A percentile compares a stretch with the other conserved stretches of the same genome.
Evolutionary conservation across 2,113 vertebrate species (phyloP).

Genomic region (Amphilophus citrinellus): DNA sequence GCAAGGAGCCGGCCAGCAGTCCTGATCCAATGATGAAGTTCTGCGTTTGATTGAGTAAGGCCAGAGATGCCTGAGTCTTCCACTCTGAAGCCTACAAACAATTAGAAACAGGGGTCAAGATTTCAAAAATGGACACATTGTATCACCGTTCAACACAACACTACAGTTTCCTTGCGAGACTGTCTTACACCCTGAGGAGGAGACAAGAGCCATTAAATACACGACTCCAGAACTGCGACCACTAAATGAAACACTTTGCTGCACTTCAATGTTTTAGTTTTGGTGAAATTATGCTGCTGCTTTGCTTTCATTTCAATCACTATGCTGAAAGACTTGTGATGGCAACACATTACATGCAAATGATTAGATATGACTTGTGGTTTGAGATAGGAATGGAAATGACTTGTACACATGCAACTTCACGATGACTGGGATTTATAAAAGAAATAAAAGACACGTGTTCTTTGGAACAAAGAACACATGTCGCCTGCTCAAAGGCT

Average conservation of each 20-base stretch:
- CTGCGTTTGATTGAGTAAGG: slow-evolving; percentile 95
- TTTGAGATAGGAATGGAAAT: neutral
- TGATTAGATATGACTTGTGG: neutral
- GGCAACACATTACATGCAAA: neutral
- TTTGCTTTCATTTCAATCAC: neutral
- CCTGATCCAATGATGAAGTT: slow-evolving; percentile 91
- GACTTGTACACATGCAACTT: neutral
- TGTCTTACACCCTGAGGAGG: neutral
- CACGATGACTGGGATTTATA: neutral
- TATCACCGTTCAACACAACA: neutral
- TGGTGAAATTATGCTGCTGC: neutral
- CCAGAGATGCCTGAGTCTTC: slow-evolving; percentile 92
- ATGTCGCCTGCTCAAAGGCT: too few species aligned
- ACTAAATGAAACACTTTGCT: neutral
- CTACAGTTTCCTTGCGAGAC: neutral
- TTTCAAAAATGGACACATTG: neutral
- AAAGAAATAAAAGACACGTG: neutral
- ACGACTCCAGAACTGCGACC: neutral
- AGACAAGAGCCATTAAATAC: neutral
- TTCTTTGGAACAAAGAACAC: too few species aligned
- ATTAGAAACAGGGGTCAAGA: neutral
- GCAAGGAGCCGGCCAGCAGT: slow-evolving; percentile 91
- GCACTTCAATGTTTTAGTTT: neutral
- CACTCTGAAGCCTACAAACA: slow-evolving; percentile 86
- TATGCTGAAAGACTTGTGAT: neutral